Conservation (phyloP, 2,888 invertebrate genomes). For the Nemotelus nigrinus region DNA sequence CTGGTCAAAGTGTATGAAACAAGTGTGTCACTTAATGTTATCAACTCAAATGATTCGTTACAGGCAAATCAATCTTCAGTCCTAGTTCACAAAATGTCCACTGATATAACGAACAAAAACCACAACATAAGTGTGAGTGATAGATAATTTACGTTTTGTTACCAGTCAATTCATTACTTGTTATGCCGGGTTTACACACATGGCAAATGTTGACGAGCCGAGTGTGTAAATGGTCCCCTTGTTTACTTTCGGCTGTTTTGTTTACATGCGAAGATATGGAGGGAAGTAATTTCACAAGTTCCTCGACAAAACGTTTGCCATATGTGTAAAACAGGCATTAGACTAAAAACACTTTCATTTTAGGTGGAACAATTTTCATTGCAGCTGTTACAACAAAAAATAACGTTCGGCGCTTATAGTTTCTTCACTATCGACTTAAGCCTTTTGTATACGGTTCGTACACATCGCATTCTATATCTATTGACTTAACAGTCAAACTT, state of each 20-base stretch:
- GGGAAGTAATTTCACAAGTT: too few species aligned
- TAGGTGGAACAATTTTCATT: conserved; percentile 66
- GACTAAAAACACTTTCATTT: background rate
- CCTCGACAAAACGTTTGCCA: too few species aligned
- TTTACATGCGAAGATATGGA: too few species aligned
- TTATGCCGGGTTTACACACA: too few species aligned
- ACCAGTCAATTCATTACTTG: background rate
- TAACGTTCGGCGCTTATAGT: conserved; percentile 65
- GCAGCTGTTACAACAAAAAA: conserved; percentile 65
- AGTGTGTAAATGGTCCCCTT: too few species aligned
- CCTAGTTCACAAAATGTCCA: conserved; percentile 63
- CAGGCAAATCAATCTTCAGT: conserved; percentile 64
- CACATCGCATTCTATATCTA: background rate
- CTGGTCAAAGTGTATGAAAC: conserved; percentile 59
- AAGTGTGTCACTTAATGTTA: background rate
- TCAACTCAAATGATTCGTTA: conserved; percentile 47
- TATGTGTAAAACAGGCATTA: too few species aligned
- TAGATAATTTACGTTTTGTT: background rate
- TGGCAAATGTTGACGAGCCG: too few species aligned
- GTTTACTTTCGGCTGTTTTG: background rate
- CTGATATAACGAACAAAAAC: conserved; percentile 60
- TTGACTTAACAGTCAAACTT: conserved; percentile 38
- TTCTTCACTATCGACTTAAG: conserved; percentile 66
- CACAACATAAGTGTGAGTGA: conserved; percentile 63
- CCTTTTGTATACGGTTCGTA: conserved; percentile 64